phyloP scores from a whole-genome alignment of 2,113 vertebrate species.

The Pimephales promelas region DNA sequence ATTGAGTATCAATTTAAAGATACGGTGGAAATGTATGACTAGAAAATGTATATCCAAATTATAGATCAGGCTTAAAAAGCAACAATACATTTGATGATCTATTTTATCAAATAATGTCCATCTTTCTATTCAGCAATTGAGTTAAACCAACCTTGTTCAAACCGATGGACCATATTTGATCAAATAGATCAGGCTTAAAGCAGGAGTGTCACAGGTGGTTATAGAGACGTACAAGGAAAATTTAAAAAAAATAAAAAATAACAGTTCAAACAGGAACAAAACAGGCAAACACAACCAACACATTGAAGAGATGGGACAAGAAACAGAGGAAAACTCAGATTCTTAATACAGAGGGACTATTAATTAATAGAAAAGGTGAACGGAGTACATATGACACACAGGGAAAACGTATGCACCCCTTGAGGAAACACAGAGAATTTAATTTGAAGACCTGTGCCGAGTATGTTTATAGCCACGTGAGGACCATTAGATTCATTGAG shows the following conservation, averaged over 20 bases:
- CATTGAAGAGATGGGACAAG: too few species aligned
- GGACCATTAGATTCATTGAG: not conserved
- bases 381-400: too few species aligned
- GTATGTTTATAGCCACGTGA: not conserved
- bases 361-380: too few species aligned
- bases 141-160: not conserved
- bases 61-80: not conserved
- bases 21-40: too few species aligned
- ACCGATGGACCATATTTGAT: not conserved
- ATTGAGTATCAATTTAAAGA: too few species aligned
- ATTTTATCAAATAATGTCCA: not conserved
- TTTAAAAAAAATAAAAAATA: too few species aligned
- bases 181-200: not conserved
- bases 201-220: too few species aligned
- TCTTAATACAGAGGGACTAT: too few species aligned
- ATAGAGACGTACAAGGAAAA: too few species aligned
- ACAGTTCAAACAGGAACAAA: too few species aligned
- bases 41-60: not conserved
- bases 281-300: too few species aligned
- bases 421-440: not conserved
- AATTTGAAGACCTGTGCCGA: not conserved
- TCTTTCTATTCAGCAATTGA: not conserved
- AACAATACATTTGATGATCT: not conserved
- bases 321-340: too few species aligned
- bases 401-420: not conserved